A percentile compares a stretch with the other conserved stretches of the same genome.
Evolutionary conservation across 37 sponge, comb jelly and placozoan species (phyloP).

Genomic region (Spongilla lacustris): DNA sequence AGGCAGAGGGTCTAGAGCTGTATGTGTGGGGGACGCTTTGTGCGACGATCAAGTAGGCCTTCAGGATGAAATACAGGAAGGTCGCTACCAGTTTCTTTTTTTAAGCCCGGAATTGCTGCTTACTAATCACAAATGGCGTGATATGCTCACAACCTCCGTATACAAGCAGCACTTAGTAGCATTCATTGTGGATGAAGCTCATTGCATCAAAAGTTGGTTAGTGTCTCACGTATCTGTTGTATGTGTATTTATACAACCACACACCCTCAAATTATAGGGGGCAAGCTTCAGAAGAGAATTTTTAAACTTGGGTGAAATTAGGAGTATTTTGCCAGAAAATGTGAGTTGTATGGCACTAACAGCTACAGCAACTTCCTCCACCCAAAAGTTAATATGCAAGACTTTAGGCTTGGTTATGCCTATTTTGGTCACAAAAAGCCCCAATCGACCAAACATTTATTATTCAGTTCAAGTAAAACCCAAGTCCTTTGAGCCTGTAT

Average conservation of each 20-base stretch:
- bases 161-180: constrained; percentile 11
- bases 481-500: neutral
- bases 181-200: constrained; percentile 21
- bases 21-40: neutral
- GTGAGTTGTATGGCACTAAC: constrained; percentile 7
- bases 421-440: neutral
- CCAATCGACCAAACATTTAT: neutral
- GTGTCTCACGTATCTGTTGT: too few relatives aligned
- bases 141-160: neutral
- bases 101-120: constrained; percentile 24
- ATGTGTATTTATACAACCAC: too few relatives aligned
- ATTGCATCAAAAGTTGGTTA: constrained; percentile 12
- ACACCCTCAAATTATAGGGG: neutral
- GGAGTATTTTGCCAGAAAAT: neutral
- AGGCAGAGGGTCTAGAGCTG: neutral
- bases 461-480: neutral
- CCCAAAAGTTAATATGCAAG: neutral
- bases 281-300: constrained; percentile 2
- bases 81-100: neutral
- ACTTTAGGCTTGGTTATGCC: neutral
- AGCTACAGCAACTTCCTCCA: constrained; percentile 9
- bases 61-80: neutral
- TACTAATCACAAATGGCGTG: constrained; percentile 3
- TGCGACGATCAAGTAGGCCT: neutral
- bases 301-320: neutral